A percentile compares a stretch with the other conserved stretches of the same genome.
phyloP scores from a whole-genome alignment of 1,140 invertebrate genomes.

The Campodea augens region DNA sequence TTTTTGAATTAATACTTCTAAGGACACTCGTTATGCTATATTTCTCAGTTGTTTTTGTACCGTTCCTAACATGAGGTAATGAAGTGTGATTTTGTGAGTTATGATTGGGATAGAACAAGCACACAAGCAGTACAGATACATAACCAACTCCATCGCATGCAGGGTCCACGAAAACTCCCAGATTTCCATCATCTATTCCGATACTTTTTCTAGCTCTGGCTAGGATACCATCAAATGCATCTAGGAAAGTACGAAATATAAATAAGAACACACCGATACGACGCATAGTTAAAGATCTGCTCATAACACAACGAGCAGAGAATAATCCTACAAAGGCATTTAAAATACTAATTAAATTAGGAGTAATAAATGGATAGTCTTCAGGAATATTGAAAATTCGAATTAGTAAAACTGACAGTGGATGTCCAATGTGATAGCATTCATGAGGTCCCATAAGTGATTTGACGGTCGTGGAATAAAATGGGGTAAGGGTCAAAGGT shows the following conservation, averaged over 20 bases:
- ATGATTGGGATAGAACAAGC: constrained; percentile 10
- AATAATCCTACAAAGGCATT: constrained; percentile 17
- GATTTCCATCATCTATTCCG: neutral
- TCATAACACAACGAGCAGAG: constrained; percentile 15
- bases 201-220: constrained; percentile 15
- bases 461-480: constrained; percentile 12
- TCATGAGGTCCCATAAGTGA: constrained; percentile 9
- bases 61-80: neutral
- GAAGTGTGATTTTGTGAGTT: constrained; percentile 4
- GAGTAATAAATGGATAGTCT: constrained; percentile 16
- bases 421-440: constrained; percentile 14
- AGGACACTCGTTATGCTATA: neutral
- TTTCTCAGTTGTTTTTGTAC: too few species aligned
- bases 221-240: constrained; percentile 21
- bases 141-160: constrained; percentile 12
- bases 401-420: constrained; percentile 6
- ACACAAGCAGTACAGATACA: constrained; percentile 7
- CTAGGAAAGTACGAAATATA: constrained; percentile 19
- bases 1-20: constrained; percentile 4
- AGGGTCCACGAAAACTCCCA: constrained; percentile 11
- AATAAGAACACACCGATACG: constrained; percentile 19
- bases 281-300: constrained; percentile 15
- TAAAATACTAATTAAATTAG: constrained; percentile 19
- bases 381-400: neutral
- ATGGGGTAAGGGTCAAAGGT: constrained; percentile 8